Percentiles rank a stretch among this genome's conserved stretches.
Evolutionary conservation across 2,113 vertebrate genomes (phyloP).

Genomic region (Anser brachyrhynchus): DNA sequence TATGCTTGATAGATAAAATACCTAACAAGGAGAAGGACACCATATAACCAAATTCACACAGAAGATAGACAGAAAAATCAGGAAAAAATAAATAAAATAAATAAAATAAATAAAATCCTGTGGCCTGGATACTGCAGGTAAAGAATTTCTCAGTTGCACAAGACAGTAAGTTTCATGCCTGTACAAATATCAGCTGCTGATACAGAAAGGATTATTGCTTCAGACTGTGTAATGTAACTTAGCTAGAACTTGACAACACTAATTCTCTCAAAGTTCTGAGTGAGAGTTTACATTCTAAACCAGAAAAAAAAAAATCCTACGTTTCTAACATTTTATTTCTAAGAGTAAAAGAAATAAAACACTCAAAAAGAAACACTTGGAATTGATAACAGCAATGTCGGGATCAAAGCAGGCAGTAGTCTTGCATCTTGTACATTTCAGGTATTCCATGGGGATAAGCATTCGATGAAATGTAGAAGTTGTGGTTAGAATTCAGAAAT

Average conservation of each 20-base stretch:
- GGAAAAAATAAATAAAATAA: not conserved
- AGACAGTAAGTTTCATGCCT: not conserved
- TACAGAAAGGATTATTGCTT: not conserved
- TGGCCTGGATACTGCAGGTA: not conserved
- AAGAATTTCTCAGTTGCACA: not conserved
- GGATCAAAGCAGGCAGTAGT: conserved; percentile 47
- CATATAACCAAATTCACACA: not conserved
- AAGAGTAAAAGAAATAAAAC: conserved; percentile 27
- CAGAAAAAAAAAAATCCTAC: not conserved
- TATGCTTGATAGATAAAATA: not conserved
- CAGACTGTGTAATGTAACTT: rapidly evolving
- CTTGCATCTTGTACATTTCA: conserved; percentile 35
- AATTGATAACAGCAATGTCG: conserved; percentile 31
- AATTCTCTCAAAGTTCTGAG: not conserved
- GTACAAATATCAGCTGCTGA: not conserved
- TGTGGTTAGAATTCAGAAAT: conserved; percentile 33
- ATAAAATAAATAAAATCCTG: not conserved
- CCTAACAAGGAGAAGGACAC: not conserved
- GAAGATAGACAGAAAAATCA: not conserved
- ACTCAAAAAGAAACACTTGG: conserved; percentile 26
- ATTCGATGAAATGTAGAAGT: conserved; percentile 9
- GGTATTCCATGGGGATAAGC: conserved; percentile 16
- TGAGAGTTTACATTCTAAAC: not conserved
- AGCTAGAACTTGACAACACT: not conserved
- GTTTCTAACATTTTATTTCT: conserved; percentile 16